A percentile compares a stretch with the other conserved stretches of the same genome.
phyloP scores from a whole-genome alignment of 2,888 invertebrate genomes.

The Gnatocerus cornutus region DNA sequence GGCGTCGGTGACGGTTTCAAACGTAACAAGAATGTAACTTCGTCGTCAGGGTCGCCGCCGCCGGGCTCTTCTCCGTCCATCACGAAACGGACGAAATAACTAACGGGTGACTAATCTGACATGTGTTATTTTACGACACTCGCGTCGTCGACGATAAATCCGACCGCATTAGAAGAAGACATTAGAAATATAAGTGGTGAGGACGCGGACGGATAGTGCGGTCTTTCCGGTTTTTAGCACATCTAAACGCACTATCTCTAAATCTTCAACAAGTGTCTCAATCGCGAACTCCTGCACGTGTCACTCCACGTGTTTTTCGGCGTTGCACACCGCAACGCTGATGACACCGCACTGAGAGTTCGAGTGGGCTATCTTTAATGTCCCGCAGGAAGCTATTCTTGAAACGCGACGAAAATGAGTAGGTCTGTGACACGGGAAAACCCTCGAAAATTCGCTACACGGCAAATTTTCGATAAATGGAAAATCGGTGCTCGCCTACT shows the following conservation, averaged over 20 bases:
- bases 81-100: constrained; percentile 17
- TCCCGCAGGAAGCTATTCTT: constrained; percentile 38
- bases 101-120: constrained; percentile 32
- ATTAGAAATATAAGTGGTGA: neutral
- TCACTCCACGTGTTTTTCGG: constrained; percentile 7
- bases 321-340: constrained; percentile 11
- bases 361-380: constrained; percentile 30
- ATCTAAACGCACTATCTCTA: neutral
- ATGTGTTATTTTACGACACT: constrained; percentile 22
- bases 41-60: constrained; percentile 61
- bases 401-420: constrained; percentile 17
- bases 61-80: constrained; percentile 53
- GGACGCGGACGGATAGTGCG: constrained; percentile 2
- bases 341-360: constrained; percentile 21
- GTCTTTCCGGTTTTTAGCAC: neutral
- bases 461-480: constrained; percentile 7
- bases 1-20: constrained; percentile 68
- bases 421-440: constrained; percentile 1
- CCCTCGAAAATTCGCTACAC: constrained; percentile 7
- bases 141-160: constrained; percentile 7
- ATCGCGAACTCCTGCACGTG: constrained; percentile 12
- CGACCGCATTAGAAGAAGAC: constrained; percentile 1
- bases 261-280: constrained; percentile 24
- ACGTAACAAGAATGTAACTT: constrained; percentile 68
- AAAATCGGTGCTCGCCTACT: constrained; percentile 1